These are phyloP conservation scores for Calidris pugnax DNA, from an alignment of 2,113 vertebrate genomes.

Conservation along the genomic window DNA sequence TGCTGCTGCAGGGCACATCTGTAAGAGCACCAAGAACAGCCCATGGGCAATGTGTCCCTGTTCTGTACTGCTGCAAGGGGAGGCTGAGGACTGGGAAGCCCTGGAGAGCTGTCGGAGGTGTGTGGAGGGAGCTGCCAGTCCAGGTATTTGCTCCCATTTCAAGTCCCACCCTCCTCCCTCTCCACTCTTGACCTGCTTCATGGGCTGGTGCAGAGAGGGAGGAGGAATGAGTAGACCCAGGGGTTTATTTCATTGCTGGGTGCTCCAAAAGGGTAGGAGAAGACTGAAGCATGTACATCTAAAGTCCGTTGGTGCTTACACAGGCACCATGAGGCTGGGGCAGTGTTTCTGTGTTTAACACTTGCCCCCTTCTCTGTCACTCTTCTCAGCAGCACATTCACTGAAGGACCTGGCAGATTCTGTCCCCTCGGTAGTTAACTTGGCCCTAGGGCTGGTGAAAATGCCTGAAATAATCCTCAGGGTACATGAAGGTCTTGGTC, in stretches of 20 bases:
- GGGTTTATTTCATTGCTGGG: neutral
- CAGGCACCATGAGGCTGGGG: neutral
- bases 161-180: neutral
- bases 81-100: neutral
- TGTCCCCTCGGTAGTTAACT: neutral
- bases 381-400: neutral
- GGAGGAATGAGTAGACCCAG: neutral
- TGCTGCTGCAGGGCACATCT: neutral
- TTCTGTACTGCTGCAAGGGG: neutral
- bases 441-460: neutral
- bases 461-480: neutral
- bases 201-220: neutral
- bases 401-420: neutral
- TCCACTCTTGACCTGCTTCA: neutral
- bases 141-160: neutral
- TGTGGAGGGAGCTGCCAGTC: accelerated
- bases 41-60: accelerated
- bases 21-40: neutral
- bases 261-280: neutral
- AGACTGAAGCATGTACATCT: accelerated
- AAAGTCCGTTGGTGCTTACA: neutral
- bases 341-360: neutral
- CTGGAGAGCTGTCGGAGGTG: neutral
- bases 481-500: neutral
- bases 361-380: neutral